A percentile compares a stretch with the other conserved stretches of the same genome.
phyloP scores from a whole-genome alignment of 2,888 invertebrate species.

The Drosophila heteroneura region DNA sequence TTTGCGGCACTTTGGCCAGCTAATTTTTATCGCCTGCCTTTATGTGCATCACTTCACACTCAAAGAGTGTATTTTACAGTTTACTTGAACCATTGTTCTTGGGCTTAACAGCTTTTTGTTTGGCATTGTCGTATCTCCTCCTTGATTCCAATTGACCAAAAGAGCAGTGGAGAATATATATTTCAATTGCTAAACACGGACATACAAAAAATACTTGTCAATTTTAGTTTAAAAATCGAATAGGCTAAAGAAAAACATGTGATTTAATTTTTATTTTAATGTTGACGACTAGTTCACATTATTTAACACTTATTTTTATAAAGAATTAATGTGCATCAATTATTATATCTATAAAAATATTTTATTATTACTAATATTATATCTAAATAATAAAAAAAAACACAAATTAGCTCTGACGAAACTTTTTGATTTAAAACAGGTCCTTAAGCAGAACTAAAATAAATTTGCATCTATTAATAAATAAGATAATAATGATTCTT shows the following conservation, averaged over 20 bases:
- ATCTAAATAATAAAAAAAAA: not conserved
- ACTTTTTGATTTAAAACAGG: not conserved
- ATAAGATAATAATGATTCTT: slow-evolving; percentile 4
- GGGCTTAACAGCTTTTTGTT: slow-evolving; percentile 46
- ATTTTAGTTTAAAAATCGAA: not conserved
- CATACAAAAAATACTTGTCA: no score
- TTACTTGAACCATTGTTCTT: slow-evolving; percentile 56
- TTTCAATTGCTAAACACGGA: slow-evolving; percentile 4
- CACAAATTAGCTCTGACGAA: not conserved
- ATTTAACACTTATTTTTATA: not conserved
- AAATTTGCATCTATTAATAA: slow-evolving; percentile 10
- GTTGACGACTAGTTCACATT: not conserved
- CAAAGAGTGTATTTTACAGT: slow-evolving; percentile 55
- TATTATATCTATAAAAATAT: not conserved
- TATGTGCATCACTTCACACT: slow-evolving; percentile 65
- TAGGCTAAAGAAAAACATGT: not conserved
- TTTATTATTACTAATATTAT: not conserved
- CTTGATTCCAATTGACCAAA: not conserved
- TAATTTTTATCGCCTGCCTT: slow-evolving; percentile 62
- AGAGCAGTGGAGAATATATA: not conserved
- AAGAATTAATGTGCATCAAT: not conserved
- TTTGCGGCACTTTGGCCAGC: slow-evolving; percentile 52
- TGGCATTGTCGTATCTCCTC: slow-evolving; percentile 4
- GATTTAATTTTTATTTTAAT: not conserved
- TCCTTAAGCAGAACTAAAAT: not conserved